Percentiles rank a stretch among this genome's conserved stretches.
Conservation (phyloP, 2,888 invertebrate genomes). For the Andrena dorsata region DNA sequence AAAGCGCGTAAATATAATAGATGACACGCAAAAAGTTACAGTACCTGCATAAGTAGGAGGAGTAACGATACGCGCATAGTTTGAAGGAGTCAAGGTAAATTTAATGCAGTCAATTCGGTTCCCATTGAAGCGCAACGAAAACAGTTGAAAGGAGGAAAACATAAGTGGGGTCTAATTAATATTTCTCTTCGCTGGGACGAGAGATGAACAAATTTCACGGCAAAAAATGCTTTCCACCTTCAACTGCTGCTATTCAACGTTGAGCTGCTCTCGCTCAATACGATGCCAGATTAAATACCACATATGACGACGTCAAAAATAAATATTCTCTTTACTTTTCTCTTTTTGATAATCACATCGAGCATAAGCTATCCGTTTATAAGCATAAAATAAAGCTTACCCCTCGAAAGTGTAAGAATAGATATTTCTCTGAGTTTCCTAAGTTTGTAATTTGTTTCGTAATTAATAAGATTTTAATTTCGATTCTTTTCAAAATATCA, state of each 20-base stretch:
- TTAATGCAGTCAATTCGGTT: constrained; percentile 51
- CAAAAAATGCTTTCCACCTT: constrained; percentile 49
- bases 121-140: constrained; percentile 3
- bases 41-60: too few species aligned
- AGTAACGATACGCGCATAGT: constrained; percentile 6
- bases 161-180: constrained; percentile 55
- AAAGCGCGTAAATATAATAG: too few species aligned
- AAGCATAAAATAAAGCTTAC: neutral
- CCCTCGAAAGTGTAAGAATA: neutral
- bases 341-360: constrained; percentile 2
- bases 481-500: too few species aligned
- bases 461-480: neutral
- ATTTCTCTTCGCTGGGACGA: constrained; percentile 35
- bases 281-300: constrained; percentile 14
- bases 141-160: constrained; percentile 12
- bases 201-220: constrained; percentile 58
- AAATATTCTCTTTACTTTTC: neutral
- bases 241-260: constrained; percentile 10
- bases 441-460: neutral
- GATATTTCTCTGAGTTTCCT: neutral
- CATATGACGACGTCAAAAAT: neutral
- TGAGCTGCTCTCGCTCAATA: constrained; percentile 14
- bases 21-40: too few species aligned
- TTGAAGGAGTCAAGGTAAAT: constrained; percentile 45
- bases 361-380: neutral